phyloP scores from a whole-genome alignment of 35 echinoderm and acorn worm species.

The Nesometra sesokonis region DNA sequence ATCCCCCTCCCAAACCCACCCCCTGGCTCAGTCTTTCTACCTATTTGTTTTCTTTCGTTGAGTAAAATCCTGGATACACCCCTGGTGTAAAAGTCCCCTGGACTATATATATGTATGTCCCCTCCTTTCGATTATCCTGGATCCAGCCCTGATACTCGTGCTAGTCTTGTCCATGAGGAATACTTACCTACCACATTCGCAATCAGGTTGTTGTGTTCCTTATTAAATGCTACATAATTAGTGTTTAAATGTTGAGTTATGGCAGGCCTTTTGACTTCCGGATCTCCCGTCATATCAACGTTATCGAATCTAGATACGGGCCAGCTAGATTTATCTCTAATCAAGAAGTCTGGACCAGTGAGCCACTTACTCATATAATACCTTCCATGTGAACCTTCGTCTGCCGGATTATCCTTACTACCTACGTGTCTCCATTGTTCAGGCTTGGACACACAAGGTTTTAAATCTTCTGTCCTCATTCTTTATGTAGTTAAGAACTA shows the following conservation, averaged over 20 bases:
- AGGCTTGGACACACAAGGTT: slow-evolving; percentile 10
- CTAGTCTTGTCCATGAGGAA: no score
- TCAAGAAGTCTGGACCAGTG: slow-evolving; percentile 19
- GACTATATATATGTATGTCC: no score
- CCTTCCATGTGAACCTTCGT: slow-evolving; percentile 27
- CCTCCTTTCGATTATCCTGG: no score
- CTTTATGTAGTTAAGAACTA: slow-evolving; percentile 18
- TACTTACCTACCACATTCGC: no score
- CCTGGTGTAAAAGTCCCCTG: no score
- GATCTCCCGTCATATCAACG: not conserved
- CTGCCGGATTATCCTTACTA: slow-evolving; percentile 24
- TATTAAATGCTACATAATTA: not conserved
- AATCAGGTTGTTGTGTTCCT: no score
- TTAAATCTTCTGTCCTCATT: slow-evolving; percentile 6
- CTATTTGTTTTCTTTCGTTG: no score
- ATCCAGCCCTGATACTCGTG: no score
- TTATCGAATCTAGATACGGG: not conserved
- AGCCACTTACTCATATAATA: slow-evolving; percentile 14
- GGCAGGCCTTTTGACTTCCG: not conserved
- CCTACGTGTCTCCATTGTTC: slow-evolving; percentile 34
- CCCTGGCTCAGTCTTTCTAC: no score
- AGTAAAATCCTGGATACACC: no score
- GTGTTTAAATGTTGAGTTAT: not conserved
- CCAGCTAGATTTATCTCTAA: slow-evolving; percentile 2
- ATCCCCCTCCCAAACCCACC: no score